Base-by-base conservation (phyloP, 2,797 vertebrate species). In the Lycodopsis pacificus region DNA sequence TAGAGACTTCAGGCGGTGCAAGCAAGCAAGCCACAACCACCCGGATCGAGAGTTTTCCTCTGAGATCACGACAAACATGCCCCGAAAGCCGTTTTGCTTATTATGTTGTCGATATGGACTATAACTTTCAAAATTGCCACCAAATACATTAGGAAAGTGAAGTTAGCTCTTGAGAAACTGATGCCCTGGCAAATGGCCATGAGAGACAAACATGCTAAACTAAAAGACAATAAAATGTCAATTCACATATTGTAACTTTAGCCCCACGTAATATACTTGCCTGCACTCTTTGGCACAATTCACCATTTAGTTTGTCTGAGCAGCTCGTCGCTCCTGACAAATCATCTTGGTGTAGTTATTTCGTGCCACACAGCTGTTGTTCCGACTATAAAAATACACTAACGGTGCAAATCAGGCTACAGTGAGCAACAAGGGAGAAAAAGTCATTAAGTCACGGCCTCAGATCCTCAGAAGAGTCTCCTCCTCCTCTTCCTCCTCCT, bases 361-460 rank as follows among this genome's bases (percentile, higher is more conserved):
- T 32, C 0, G 7, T n/a, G 34, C 57, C 13, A 25, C 49, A 46
- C 7, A 15, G n/a, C 36, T 36, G 34, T 46, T 42, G 27, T 38
- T 72, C 63, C 59, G 22, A 9, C 48, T 54, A 40, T 20, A 20
- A 56, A 38, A 54, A 17, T 57, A 79, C 7, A 44, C 56, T 65
- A 46, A 71, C 65, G 49, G 40, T 25, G 40, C 67, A n/a, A 73
- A 68, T 79, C 53, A 54, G 70, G 44, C 54, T 15, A 70, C 66
- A 67, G 46, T 53, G 69, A 81, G 69, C 74, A 78, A 77, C 68
- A 76, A 71, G 62, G 53, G 20, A 49, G 59, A 66, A 72, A 12
- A 61, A 79, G 62, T 65, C 73, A 79, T 42, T 14, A 65, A 80
- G 77, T 76, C 68, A 63, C 36, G 56, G n/a, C 25, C 49, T 59